Evolutionary conservation across 2,113 vertebrate genomes (phyloP).

Genomic region (Misgurnus mizolepis): DNA sequence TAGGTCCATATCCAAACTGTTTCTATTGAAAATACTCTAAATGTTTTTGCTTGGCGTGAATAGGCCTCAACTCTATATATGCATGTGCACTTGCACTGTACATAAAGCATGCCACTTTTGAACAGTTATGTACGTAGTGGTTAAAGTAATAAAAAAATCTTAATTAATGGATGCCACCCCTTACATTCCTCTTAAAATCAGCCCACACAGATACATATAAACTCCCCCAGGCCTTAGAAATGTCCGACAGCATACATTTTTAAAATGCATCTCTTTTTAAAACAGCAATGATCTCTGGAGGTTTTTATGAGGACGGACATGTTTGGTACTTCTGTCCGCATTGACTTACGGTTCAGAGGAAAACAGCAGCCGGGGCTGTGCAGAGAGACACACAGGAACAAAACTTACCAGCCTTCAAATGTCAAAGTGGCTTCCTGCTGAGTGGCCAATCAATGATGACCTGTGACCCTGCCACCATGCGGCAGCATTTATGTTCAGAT

Average conservation of each 20-base stretch:
- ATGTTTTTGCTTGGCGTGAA: no score
- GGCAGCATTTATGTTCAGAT: not conserved
- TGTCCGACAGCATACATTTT: not conserved
- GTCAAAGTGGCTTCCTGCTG: conserved; percentile 40
- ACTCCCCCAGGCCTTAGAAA: not conserved
- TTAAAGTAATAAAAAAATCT: not conserved
- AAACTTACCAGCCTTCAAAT: conserved; percentile 28
- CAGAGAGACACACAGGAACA: not conserved
- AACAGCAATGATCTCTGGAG: conserved; percentile 17
- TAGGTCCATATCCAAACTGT: no score
- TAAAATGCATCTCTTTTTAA: not conserved
- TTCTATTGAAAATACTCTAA: no score
- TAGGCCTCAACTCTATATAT: not conserved
- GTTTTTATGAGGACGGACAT: conserved; percentile 23
- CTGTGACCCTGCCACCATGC: conserved; percentile 25
- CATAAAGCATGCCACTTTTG: not conserved
- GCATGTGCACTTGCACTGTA: not conserved
- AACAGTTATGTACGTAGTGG: not conserved
- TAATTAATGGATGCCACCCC: not conserved
- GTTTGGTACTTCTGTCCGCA: conserved; percentile 3
- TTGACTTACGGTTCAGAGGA: conserved; percentile 19
- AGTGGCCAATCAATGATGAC: conserved; percentile 15
- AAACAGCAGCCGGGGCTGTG: not conserved
- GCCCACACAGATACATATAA: not conserved
- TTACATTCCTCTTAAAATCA: not conserved